These are phyloP conservation scores for Idaea aversata DNA, from an alignment of 2,888 invertebrate genomes.

Conservation along the genomic window DNA sequence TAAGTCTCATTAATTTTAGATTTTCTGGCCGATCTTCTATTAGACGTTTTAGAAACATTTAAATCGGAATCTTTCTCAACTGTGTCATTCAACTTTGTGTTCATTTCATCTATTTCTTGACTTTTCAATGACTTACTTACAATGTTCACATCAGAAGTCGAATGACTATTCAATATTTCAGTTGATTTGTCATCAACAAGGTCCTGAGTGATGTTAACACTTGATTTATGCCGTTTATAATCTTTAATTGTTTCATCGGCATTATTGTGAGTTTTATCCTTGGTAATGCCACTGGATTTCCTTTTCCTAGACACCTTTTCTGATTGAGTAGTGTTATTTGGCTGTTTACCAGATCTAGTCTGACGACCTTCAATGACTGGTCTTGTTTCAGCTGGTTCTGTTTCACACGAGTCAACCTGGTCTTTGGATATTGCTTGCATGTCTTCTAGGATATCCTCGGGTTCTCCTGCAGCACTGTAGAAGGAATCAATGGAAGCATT, in stretches of 20 bases:
- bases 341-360: conserved; percentile 22
- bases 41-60: conserved; percentile 4
- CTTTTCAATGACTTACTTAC: not conserved
- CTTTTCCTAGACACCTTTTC: conserved; percentile 12
- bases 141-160: not conserved
- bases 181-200: not conserved
- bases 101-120: not conserved
- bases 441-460: conserved; percentile 20
- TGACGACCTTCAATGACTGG: conserved; percentile 9
- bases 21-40: conserved; percentile 11
- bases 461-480: conserved; percentile 67
- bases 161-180: not conserved
- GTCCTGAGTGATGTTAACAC: not conserved
- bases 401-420: conserved; percentile 7
- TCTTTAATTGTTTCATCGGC: not conserved
- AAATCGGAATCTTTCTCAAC: conserved; percentile 4
- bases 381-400: conserved; percentile 7
- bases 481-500: conserved; percentile 58
- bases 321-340: conserved; percentile 1
- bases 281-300: conserved; percentile 14
- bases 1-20: conserved; percentile 7
- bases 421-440: conserved; percentile 5
- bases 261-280: not conserved
- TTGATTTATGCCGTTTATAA: not conserved
- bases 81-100: not conserved